Conservation (phyloP, 2,113 vertebrate genomes). For the Rhadina sibilatrix region DNA sequence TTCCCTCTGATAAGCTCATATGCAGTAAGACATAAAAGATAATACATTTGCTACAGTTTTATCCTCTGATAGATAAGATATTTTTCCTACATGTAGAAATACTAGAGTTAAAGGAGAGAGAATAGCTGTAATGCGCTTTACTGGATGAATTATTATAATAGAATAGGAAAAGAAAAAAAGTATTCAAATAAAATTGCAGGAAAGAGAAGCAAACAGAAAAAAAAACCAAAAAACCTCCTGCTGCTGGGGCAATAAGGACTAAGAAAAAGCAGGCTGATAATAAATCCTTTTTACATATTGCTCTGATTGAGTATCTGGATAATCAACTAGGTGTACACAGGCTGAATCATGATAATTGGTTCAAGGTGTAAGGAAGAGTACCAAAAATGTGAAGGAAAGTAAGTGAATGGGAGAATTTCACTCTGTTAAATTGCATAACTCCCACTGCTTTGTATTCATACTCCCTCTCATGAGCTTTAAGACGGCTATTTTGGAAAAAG, state of each 20-base stretch:
- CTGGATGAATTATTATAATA: not conserved
- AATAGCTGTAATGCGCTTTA: not conserved
- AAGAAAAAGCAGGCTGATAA: not conserved
- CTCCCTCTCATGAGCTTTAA: not conserved
- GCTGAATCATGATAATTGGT: not conserved
- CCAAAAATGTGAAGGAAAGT: not conserved
- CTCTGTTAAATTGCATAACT: not conserved
- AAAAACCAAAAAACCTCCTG: not conserved
- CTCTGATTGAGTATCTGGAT: not conserved
- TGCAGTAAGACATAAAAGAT: not conserved
- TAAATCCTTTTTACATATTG: not conserved
- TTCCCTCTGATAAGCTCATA: not conserved
- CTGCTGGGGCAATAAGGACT: not conserved
- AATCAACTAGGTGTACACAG: not conserved
- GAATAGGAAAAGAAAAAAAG: not conserved
- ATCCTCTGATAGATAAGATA: not conserved
- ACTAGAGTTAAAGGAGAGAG: not conserved
- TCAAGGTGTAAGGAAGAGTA: not conserved
- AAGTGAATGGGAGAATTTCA: not conserved
- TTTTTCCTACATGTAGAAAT: not conserved
- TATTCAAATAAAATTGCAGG: not conserved
- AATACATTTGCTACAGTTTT: not conserved
- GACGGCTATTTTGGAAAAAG: not conserved
- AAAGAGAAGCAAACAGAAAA: not conserved
- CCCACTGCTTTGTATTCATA: not conserved